Base-by-base conservation (phyloP, 2,888 invertebrate genomes). In the Macaria notata region DNA sequence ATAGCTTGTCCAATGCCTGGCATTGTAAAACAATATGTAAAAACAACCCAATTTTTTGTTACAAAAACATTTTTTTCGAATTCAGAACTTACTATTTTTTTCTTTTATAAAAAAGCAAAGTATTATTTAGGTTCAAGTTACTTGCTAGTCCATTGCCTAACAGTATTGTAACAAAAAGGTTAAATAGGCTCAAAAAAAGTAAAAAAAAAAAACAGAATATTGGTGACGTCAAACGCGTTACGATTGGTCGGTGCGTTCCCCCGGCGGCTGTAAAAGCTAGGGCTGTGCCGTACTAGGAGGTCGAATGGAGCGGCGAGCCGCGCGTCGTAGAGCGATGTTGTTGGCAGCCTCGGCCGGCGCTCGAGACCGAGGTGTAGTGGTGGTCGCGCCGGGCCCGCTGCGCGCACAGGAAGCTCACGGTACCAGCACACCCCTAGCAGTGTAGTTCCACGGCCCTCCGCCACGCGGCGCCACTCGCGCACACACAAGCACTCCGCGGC, bases 281-380 rank as follows among this genome's bases (percentile, higher is more conserved):
- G 85, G 84, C 79, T 83, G 81, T 81, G 79, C 79, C 72, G 81
- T 76, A 76, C 77, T 88, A 90, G 90, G 90, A 89, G 82, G 88
- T 84, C 79, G 90, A 89, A 79, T 88, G 88, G 88, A 84, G 85
- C 74, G 76, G 67, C 76, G 88, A 88, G 84, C 83, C 86, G 82
- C 86, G 87, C 81, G 85, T 78, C 81, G 86, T 86, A 73, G 90
- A 88, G 88, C 88, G 90, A 82, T 88, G 91, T 88, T 89, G 89
- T 87, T 88, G 89, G 88, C 88, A 89, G 88, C 88, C 86, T 67
- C 88, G 89, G 76, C 85, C 88, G 70, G 88, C 84, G 83, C 83
- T 91, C 81, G 92, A 91, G 91, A 92, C 91, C 64, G 92, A 92
- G 82, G 92, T 91, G 87, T 91, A 91, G 92, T 86, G 88, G 90